A percentile compares a stretch with the other conserved stretches of the same genome.
phyloP scores from a whole-genome alignment of 2,888 invertebrate species.

The Polyploca ridens region DNA sequence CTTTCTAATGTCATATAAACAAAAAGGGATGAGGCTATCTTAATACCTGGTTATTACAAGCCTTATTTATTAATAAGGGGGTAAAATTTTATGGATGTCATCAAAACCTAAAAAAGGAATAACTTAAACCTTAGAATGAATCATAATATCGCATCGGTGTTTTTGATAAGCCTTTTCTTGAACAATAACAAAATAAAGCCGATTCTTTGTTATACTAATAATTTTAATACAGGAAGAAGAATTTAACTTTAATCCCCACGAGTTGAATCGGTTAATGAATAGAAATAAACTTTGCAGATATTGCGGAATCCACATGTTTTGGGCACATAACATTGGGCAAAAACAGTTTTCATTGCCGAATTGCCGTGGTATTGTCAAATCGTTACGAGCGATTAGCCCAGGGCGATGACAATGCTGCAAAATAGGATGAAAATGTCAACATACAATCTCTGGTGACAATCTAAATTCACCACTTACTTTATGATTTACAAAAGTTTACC shows the following conservation, averaged over 20 bases:
- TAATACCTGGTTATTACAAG: no score
- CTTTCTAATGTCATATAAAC: no score
- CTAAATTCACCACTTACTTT: conserved; percentile 40
- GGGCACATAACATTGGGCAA: conserved; percentile 19
- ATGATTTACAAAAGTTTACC: conserved; percentile 27
- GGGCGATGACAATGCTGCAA: conserved; percentile 66
- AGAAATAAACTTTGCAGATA: conserved; percentile 18
- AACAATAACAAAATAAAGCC: not conserved
- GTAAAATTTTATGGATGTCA: no score
- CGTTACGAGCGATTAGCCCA: conserved; percentile 75
- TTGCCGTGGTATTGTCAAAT: conserved; percentile 49
- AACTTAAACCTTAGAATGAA: no score
- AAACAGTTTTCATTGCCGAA: conserved; percentile 27
- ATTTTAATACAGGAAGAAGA: not conserved
- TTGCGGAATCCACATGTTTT: conserved; percentile 33
- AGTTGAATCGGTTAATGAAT: conserved; percentile 1
- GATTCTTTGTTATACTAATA: not conserved
- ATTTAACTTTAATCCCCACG: not conserved
- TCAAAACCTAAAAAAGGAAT: no score
- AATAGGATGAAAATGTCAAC: conserved; percentile 83
- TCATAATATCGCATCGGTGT: not conserved
- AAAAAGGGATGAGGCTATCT: no score
- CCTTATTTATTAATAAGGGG: no score
- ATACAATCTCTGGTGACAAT: conserved; percentile 75
- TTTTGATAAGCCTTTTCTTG: not conserved